Percentiles rank a stretch among this genome's conserved stretches.
These are phyloP conservation scores for Cebus imitator DNA, from an alignment of 2,113 vertebrate species.

Conservation along the genomic window DNA sequence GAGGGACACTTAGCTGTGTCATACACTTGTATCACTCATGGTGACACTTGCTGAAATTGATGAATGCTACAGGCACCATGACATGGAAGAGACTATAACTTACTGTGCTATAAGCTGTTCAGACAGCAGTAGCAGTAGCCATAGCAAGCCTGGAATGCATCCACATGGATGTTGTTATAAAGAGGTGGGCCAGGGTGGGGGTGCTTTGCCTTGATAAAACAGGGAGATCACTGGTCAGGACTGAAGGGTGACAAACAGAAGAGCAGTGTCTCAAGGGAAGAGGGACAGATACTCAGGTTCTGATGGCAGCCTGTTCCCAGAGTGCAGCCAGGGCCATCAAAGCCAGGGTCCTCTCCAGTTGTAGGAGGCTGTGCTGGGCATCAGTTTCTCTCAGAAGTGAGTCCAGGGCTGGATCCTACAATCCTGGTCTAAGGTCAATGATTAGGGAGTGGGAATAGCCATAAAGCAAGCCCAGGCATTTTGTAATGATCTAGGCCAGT, in stretches of 20 bases:
- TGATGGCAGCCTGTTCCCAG: background rate
- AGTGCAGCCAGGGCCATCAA: background rate
- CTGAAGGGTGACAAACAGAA: background rate
- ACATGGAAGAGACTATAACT: conserved; percentile 54
- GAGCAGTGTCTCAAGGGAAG: background rate
- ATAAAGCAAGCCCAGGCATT: background rate
- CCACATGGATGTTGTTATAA: background rate
- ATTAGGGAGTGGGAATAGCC: background rate
- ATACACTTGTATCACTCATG: conserved; percentile 51
- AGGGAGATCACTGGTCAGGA: background rate
- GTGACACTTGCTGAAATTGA: conserved; percentile 68
- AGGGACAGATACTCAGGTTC: background rate
- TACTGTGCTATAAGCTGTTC: conserved; percentile 40
- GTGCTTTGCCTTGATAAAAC: background rate
- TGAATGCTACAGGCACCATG: conserved; percentile 43
- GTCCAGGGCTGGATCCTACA: background rate
- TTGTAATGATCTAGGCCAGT: background rate
- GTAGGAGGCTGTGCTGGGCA: background rate
- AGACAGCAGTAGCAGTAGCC: background rate
- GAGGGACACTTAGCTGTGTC: conserved; percentile 66
- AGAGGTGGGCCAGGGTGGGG: background rate
- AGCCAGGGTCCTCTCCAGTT: background rate
- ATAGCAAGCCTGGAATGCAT: background rate
- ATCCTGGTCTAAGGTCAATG: background rate
- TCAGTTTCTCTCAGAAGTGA: background rate